Evolutionary conservation across 1,140 invertebrate genomes (phyloP).

Genomic region (Gonioctena quinquepunctata): DNA sequence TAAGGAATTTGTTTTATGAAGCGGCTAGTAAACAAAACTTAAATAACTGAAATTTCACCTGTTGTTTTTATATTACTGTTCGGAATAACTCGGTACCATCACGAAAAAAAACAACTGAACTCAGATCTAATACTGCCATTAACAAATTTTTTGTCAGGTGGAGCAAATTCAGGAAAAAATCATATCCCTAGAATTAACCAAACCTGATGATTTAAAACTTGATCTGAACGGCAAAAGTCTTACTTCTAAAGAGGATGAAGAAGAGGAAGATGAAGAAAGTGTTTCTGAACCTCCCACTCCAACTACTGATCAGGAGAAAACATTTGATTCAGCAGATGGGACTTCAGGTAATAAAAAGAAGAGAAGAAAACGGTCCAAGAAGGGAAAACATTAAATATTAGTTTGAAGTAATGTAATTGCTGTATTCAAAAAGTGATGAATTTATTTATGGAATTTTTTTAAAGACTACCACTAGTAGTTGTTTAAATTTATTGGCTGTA

Average conservation of each 20-base stretch:
- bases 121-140: too few species aligned
- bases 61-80: too few species aligned
- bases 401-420: neutral
- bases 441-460: neutral
- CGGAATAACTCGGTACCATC: too few species aligned
- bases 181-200: constrained; percentile 79
- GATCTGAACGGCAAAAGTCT: constrained; percentile 31
- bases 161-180: constrained; percentile 87
- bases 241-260: constrained; percentile 16
- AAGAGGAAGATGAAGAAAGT: constrained; percentile 29
- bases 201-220: constrained; percentile 38
- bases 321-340: constrained; percentile 30
- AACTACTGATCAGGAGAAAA: constrained; percentile 43
- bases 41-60: too few species aligned
- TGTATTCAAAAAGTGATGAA: neutral
- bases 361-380: constrained; percentile 47
- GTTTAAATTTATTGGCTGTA: neutral
- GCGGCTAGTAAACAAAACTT: too few species aligned
- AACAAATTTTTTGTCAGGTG: constrained; percentile 65
- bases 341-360: constrained; percentile 44
- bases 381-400: constrained; percentile 41
- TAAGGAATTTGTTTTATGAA: too few species aligned
- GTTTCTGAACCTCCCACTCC: constrained; percentile 48
- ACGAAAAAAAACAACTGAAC: too few species aligned
- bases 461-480: neutral